Evolutionary conservation across 2,888 invertebrate species (phyloP), one percentile per base, ranked within the genome.

Genomic region (Eristalis arbustorum): DNA sequence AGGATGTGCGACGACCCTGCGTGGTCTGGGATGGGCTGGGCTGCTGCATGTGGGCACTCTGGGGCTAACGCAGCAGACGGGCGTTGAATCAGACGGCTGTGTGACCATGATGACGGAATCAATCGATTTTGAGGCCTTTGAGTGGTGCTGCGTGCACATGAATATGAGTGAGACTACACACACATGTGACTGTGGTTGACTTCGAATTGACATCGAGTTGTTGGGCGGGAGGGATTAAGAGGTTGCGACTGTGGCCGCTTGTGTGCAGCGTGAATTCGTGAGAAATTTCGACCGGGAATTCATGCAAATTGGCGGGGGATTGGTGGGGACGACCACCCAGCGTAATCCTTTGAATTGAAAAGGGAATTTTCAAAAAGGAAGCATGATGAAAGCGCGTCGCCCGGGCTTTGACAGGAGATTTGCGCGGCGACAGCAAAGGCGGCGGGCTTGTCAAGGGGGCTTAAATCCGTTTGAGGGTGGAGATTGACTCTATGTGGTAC

Each of bases 1-100:
- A 64, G 57, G 25, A 74, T 37, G 64, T 66, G 31, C 64, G 73
- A 34, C 56, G 73, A 34, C 56, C 31, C 1, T 25, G 42, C 18
- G n/a, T 49, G 49, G 49, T 25, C 59, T 59, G 49, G 49, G 18
- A 49, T 37, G 31, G n/a, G n/a, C n/a, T n/a, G n/a, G n/a, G n/a
- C n/a, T n/a, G n/a, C n/a, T 31, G 11, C 37, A 37, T 49, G 49
- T 49, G 49, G 49, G 49, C 49, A 49, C n/a, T n/a, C n/a, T 42
- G 14, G 42, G 42, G 14, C 6, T n/a, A 18, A 18, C 49, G 18
- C 49, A 49, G 18, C 42, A n/a, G 42, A 42, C 42, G 42, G 3
- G 42, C 42, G 31, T 31, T 49, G 49, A 18, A 18, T 49, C 49
- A 49, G 49, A 49, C 49, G 49, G 6, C 49, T 18, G 49, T 8